A percentile compares a stretch with the other conserved stretches of the same genome.
Evolutionary conservation across 2,113 vertebrate species (phyloP).

Genomic region (Malaclemys terrapin): DNA sequence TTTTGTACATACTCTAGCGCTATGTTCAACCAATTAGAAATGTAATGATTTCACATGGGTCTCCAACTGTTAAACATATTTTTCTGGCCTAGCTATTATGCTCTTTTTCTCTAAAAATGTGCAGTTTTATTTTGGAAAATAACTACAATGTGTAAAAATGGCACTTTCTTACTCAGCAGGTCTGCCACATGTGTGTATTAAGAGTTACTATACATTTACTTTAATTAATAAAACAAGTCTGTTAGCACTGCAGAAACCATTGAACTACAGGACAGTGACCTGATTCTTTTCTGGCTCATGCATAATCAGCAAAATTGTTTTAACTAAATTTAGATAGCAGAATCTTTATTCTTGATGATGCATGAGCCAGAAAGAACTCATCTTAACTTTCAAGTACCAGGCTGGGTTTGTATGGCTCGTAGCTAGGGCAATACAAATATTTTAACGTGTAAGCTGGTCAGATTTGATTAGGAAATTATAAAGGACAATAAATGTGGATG

Average conservation of each 20-base stretch:
- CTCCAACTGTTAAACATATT: conserved; percentile 3
- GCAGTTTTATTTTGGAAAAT: neutral
- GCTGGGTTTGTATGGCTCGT: neutral
- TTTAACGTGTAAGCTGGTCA: neutral
- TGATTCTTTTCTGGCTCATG: neutral
- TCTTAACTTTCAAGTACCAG: neutral
- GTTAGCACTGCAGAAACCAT: neutral
- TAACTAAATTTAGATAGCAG: neutral
- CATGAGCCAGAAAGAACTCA: neutral
- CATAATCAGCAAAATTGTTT: accelerated
- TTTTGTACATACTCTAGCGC: conserved; percentile 9
- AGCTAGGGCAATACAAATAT: accelerated
- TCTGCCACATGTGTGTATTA: neutral
- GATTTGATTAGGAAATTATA: accelerated
- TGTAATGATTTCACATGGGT: neutral
- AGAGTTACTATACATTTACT: neutral
- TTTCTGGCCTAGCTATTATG: neutral
- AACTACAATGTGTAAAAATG: neutral
- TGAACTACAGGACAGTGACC: accelerated
- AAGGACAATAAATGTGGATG: accelerated
- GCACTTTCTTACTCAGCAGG: neutral
- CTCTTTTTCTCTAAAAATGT: neutral
- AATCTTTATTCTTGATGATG: neutral
- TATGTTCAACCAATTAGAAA: conserved; percentile 35
- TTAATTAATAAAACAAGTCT: conserved; percentile 15